Conservation (phyloP, 1,140 invertebrate species). For the Cotesia typhae region DNA sequence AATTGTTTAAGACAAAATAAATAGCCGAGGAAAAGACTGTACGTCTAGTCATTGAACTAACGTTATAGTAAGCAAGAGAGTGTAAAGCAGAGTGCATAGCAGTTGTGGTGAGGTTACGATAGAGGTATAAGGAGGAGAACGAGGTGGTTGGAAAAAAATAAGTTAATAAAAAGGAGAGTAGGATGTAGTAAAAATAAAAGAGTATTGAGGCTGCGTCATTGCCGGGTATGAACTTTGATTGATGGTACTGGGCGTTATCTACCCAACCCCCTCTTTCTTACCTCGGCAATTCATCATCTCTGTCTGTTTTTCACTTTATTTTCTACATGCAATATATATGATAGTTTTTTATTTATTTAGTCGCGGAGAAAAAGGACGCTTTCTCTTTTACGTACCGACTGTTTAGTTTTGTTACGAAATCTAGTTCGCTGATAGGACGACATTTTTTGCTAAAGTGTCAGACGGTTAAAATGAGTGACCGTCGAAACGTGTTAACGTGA, state of each 20-base stretch:
- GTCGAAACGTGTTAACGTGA: no score
- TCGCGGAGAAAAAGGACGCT: conserved; percentile 48
- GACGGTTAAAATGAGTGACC: no score
- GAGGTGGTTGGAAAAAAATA: conserved; percentile 1
- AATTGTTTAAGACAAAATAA: conserved; percentile 4
- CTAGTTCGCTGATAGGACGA: not conserved
- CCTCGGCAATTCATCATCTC: conserved; percentile 63
- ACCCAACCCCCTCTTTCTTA: conserved; percentile 49
- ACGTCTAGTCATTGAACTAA: no score
- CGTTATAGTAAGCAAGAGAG: not conserved
- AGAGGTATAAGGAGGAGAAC: no score
- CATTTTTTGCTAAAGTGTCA: conserved; percentile 22
- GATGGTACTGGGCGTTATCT: conserved; percentile 64
- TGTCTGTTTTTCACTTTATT: conserved; percentile 66
- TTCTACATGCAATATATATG: conserved; percentile 65
- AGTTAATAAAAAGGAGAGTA: conserved; percentile 12
- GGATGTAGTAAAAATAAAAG: conserved; percentile 40
- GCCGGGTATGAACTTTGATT: conserved; percentile 60
- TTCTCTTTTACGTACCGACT: conserved; percentile 9
- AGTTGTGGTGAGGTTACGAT: not conserved
- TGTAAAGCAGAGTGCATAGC: not conserved
- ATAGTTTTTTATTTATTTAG: conserved; percentile 54
- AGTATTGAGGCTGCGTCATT: conserved; percentile 56
- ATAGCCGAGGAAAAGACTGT: no score
- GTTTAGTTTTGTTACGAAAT: not conserved